These are phyloP conservation scores for Chaenodraco wilsoni DNA, from an alignment of 2,797 vertebrate genomes.

Conservation along the genomic window DNA sequence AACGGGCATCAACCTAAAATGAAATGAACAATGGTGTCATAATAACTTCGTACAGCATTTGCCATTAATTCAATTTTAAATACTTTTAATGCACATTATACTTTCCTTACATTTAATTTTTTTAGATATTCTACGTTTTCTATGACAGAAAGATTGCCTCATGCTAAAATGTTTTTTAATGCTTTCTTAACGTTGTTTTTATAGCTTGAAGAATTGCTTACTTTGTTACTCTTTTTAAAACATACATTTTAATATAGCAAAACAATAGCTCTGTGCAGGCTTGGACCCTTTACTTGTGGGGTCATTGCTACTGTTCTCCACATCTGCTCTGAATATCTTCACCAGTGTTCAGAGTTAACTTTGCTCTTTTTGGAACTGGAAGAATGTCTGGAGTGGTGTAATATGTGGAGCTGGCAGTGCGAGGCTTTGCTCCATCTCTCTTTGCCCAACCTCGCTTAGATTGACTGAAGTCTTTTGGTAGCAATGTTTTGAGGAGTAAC, in stretches of 20 bases:
- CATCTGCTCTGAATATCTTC: background rate
- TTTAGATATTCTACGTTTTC: no score
- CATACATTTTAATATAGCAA: background rate
- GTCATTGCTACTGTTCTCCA: background rate
- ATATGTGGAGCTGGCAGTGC: background rate
- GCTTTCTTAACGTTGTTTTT: background rate
- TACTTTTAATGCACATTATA: background rate
- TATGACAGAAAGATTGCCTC: background rate
- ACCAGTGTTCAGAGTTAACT: background rate
- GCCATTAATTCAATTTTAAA: background rate
- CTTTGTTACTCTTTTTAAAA: no score
- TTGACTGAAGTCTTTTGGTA: background rate
- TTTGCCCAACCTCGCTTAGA: background rate
- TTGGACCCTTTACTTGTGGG: background rate
- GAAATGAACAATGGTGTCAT: conserved; percentile 2
- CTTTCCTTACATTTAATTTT: no score
- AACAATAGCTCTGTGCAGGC: background rate
- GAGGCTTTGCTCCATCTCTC: background rate
- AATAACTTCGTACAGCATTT: background rate
- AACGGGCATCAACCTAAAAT: conserved; percentile 22
- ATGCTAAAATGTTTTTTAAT: background rate
- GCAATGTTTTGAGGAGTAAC: background rate
- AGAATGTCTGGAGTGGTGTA: background rate
- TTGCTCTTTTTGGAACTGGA: background rate
- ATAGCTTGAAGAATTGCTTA: background rate